Evolutionary conservation across 2,888 invertebrate genomes (phyloP).

Genomic region (Craniophora ligustri): DNA sequence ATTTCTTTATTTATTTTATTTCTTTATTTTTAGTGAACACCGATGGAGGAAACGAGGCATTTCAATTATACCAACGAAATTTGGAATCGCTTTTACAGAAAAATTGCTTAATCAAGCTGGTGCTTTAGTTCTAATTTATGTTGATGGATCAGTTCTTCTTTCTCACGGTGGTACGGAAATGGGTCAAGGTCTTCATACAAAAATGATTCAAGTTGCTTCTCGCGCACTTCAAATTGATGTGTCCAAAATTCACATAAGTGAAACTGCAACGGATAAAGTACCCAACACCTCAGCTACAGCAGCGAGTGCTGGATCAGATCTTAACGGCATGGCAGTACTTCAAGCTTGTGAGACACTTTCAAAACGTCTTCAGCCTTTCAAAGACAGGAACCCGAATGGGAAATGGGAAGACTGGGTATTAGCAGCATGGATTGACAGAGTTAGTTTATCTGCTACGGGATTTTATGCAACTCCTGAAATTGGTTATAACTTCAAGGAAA

Average conservation of each 20-base stretch:
- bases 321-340: constrained; percentile 97
- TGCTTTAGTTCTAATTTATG: constrained; percentile 95
- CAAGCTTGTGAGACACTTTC: constrained; percentile 93
- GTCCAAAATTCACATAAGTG: constrained; percentile 93
- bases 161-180: constrained; percentile 98
- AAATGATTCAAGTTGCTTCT: constrained; percentile 97
- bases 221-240: constrained; percentile 91
- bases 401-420: constrained; percentile 95
- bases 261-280: constrained; percentile 96
- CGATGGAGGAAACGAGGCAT: constrained; percentile 96
- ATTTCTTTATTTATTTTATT: background rate
- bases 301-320: constrained; percentile 95
- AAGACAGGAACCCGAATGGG: constrained; percentile 92
- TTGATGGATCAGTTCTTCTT: constrained; percentile 95
- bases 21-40: constrained; percentile 88
- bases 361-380: constrained; percentile 92
- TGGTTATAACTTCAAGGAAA: constrained; percentile 91
- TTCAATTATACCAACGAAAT: constrained; percentile 94
- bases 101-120: constrained; percentile 95
- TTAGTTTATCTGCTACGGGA: constrained; percentile 94
- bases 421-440: constrained; percentile 92
- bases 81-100: constrained; percentile 94
- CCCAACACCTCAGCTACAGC: constrained; percentile 97
- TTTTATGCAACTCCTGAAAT: constrained; percentile 93
- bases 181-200: constrained; percentile 98